Percentiles rank a stretch among this genome's conserved stretches.
These are phyloP conservation scores for Hippotragus niger DNA, from an alignment of 2,113 vertebrate genomes.

Conservation along the genomic window DNA sequence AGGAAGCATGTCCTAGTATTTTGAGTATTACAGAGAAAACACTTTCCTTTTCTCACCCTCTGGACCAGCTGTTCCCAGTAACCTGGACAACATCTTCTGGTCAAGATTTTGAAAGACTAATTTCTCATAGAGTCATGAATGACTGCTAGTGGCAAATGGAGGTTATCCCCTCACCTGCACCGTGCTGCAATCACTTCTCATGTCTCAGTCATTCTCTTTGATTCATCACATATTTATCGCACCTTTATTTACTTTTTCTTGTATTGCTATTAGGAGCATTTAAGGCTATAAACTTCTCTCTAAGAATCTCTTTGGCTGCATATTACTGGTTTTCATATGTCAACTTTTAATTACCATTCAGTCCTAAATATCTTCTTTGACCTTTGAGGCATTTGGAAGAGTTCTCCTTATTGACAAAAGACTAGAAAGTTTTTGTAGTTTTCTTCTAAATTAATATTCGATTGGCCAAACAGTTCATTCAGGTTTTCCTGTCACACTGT, in stretches of 20 bases:
- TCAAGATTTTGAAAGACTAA: slow-evolving; percentile 64
- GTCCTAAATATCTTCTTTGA: slow-evolving; percentile 4
- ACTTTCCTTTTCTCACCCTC: slow-evolving; percentile 57
- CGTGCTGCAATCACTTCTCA: too few species aligned
- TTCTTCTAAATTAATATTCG: neutral
- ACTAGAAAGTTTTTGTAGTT: neutral
- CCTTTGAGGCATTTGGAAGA: neutral
- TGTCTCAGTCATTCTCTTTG: neutral
- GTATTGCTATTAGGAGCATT: neutral
- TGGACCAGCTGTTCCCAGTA: slow-evolving; percentile 66
- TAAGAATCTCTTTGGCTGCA: neutral
- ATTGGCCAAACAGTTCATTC: neutral
- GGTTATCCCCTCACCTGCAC: neutral
- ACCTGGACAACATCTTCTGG: slow-evolving; percentile 57
- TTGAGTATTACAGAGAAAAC: slow-evolving; percentile 50
- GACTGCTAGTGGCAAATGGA: neutral
- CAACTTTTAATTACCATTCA: neutral
- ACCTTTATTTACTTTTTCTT: neutral
- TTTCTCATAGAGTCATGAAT: slow-evolving; percentile 65
- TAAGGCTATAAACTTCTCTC: neutral
- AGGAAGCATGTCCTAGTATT: slow-evolving; percentile 48
- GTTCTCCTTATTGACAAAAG: neutral
- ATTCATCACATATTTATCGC: neutral
- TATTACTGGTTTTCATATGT: neutral
- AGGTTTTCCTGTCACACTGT: neutral